Evolutionary conservation across 2,113 vertebrate species (phyloP).

Genomic region (Salvelinus fontinalis): DNA sequence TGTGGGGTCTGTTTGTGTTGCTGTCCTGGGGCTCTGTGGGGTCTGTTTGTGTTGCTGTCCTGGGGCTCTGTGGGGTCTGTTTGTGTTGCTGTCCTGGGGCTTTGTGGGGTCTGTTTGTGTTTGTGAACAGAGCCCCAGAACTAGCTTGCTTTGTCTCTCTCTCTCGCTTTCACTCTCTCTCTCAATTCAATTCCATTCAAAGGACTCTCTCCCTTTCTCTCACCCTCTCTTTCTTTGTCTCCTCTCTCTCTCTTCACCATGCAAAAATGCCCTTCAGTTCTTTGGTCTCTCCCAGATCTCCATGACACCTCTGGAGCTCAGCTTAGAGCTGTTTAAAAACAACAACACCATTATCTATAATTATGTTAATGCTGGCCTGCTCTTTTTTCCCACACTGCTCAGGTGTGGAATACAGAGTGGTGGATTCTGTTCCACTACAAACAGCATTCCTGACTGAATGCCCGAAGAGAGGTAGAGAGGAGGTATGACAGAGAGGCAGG

Average conservation of each 20-base stretch:
- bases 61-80: too few relatives aligned
- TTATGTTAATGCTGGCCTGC: constrained; percentile 15
- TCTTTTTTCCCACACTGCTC: constrained; percentile 15
- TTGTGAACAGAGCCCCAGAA: too few relatives aligned
- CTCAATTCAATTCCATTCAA: neutral
- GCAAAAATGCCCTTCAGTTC: neutral
- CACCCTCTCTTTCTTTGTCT: constrained; percentile 8
- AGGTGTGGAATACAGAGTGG: constrained; percentile 18
- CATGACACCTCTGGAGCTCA: constrained; percentile 26
- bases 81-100: too few relatives aligned
- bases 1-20: too few relatives aligned
- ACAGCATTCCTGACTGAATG: neutral
- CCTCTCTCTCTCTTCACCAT: neutral
- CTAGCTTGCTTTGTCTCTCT: constrained; percentile 1
- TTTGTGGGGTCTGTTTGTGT: too few relatives aligned
- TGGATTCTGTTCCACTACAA: neutral
- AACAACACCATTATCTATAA: constrained; percentile 45
- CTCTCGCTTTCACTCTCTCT: neutral
- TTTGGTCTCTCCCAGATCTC: neutral
- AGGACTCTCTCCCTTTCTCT: constrained; percentile 7
- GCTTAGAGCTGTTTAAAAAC: constrained; percentile 48
- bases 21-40: too few relatives aligned
- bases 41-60: too few relatives aligned
- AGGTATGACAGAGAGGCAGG: constrained; percentile 9
- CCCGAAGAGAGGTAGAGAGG: constrained; percentile 1